These are phyloP conservation scores for Lithophane socia DNA, from an alignment of 2,888 invertebrate species.

Conservation along the genomic window DNA sequence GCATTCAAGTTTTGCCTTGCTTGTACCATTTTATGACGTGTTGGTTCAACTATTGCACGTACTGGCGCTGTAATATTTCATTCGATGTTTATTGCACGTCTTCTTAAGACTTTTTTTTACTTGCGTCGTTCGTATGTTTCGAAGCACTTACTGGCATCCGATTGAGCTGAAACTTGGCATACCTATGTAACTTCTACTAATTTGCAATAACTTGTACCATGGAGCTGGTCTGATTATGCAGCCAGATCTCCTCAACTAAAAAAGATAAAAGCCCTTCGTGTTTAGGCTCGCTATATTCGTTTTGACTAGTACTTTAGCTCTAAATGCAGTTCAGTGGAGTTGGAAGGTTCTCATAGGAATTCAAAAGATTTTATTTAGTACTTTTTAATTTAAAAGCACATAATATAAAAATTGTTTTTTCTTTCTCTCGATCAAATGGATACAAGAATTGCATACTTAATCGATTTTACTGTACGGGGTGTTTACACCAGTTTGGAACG, in stretches of 20 bases:
- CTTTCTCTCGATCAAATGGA: too few species aligned
- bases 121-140: neutral
- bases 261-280: neutral
- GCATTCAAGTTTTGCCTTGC: neutral
- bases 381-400: too few species aligned
- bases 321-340: too few species aligned
- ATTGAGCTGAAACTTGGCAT: neutral
- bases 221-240: neutral
- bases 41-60: neutral
- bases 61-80: neutral
- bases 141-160: neutral
- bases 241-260: too few species aligned
- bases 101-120: too few species aligned
- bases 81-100: neutral
- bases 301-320: neutral
- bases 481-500: too few species aligned
- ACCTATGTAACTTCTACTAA: neutral
- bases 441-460: too few species aligned
- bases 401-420: too few species aligned
- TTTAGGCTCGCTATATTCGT: neutral
- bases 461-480: too few species aligned
- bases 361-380: too few species aligned
- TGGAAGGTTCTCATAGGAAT: too few species aligned
- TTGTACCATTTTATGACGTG: neutral
- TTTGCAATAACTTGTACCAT: neutral